Evolutionary conservation across 35 echinoderm and acorn worm species (phyloP), one percentile per base, ranked within the genome.

Genomic region (Apostichopus californicus): DNA sequence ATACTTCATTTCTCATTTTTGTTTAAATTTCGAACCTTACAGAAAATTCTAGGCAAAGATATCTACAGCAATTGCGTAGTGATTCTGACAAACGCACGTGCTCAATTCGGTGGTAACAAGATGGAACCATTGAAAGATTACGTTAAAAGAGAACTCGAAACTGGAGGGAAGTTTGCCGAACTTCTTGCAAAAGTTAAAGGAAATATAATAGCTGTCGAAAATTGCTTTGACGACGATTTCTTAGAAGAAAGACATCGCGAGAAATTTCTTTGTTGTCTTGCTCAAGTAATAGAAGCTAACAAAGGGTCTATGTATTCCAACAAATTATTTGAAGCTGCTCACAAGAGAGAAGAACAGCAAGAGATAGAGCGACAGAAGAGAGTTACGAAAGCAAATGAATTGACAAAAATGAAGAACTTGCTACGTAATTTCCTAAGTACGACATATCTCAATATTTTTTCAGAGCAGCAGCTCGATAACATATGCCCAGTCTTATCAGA

Each of bases 21-120:
- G 5, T 59, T 8, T 59, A 59, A 8, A 59, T 59, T 59, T 59
- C 57, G 24, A 25, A 25, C 57, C 57, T 8, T 10, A 59, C 63
- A 88, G 86, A 72, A 73, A 10, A 52, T 88, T 17, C 63, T 88
- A 17, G 26, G 61, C 8, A 72, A 88, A 71, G 52, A 52, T 56
- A 25, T 88, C 4, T 88, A 25, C 86, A 88, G 72, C n/a, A 88
- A 88, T 12, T 88, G 86, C 17, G 86, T 88, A 28, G 10, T 88
- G 5, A 17, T 88, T 1, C 64, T 88, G 7, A 70, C 57, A 22
- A 20, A 55, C 46, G 86, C 86, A 71, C 46, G 14, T 6, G 18
- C 60, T 9, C 14, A 85, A 20, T 88, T 88, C 34, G 86, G 60
- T 5, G 5, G 11, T 26, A 88, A 68, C 57, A 65, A 52, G 13